Conservation (phyloP, 2,888 invertebrate genomes). For the Cybosia mesomella region DNA sequence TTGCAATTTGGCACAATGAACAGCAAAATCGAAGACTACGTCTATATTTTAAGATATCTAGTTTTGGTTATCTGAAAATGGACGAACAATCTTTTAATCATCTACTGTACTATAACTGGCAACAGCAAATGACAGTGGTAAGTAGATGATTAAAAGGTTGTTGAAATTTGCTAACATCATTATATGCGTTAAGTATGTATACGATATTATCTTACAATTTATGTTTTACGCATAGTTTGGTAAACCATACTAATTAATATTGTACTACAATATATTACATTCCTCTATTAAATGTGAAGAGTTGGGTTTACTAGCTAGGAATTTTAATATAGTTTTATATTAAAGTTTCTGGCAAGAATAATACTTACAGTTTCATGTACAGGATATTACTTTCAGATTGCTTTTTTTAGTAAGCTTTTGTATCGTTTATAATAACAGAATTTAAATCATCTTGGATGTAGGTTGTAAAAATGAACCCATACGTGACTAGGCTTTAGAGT, state of each 20-base stretch:
- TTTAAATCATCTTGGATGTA: background rate
- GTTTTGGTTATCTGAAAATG: background rate
- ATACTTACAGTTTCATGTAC: background rate
- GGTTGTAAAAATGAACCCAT: constrained; percentile 3
- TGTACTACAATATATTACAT: background rate
- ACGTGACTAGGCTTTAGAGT: background rate
- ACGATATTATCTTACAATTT: background rate
- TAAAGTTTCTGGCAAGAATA: constrained; percentile 3
- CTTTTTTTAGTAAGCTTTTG: background rate
- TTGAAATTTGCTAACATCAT: too few species aligned
- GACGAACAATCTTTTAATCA: too few species aligned
- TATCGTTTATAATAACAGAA: background rate
- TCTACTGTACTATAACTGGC: too few species aligned
- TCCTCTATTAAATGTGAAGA: background rate
- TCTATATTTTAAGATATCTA: background rate
- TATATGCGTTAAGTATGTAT: too few species aligned
- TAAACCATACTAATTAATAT: background rate
- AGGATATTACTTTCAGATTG: constrained; percentile 2
- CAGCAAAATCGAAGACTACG: background rate
- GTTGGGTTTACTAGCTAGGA: constrained; percentile 9
- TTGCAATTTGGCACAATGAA: constrained; percentile 12
- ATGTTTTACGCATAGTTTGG: background rate
- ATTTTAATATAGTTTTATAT: constrained; percentile 6
- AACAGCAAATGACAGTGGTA: background rate
- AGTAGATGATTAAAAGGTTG: background rate